phyloP scores from a whole-genome alignment of 1,140 invertebrate species.

The Propsilocerus akamusi region DNA sequence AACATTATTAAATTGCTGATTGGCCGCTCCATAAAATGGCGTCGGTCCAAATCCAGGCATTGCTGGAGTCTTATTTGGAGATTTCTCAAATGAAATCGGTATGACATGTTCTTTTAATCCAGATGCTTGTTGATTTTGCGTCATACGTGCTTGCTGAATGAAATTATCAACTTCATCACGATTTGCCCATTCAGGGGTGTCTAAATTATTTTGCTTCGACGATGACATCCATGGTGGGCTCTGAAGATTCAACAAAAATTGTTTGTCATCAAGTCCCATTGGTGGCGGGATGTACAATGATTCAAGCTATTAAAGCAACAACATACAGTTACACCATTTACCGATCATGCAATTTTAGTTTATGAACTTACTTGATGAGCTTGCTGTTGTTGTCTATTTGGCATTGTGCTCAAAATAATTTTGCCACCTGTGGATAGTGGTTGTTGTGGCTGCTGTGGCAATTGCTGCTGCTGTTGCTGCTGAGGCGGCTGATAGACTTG shows the following conservation, averaged over 20 bases:
- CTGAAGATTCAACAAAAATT: neutral
- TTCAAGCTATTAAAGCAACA: conserved; percentile 12
- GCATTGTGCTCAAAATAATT: conserved; percentile 7
- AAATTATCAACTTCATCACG: neutral
- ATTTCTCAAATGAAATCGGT: conserved; percentile 29
- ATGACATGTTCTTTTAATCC: conserved; percentile 24
- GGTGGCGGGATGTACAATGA: conserved; percentile 20
- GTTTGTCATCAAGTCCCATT: neutral
- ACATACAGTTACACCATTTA: neutral
- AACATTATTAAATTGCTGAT: neutral
- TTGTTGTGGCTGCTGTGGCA: conserved; percentile 9
- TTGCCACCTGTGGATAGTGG: conserved; percentile 9
- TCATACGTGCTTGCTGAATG: neutral
- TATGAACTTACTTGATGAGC: conserved; percentile 14
- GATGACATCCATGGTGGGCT: conserved; percentile 8
- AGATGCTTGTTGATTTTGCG: neutral
- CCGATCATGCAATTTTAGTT: conserved; percentile 11
- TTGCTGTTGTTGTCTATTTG: conserved; percentile 14
- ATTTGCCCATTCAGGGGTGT: conserved; percentile 7
- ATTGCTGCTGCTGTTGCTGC: conserved; percentile 15
- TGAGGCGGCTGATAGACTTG: conserved; percentile 8
- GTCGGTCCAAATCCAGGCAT: conserved; percentile 7
- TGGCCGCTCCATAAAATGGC: neutral
- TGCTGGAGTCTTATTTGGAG: conserved; percentile 17
- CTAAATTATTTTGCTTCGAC: conserved; percentile 12